Evolutionary conservation across 2,888 invertebrate species (phyloP).

Genomic region (Apocheima hispidaria): DNA sequence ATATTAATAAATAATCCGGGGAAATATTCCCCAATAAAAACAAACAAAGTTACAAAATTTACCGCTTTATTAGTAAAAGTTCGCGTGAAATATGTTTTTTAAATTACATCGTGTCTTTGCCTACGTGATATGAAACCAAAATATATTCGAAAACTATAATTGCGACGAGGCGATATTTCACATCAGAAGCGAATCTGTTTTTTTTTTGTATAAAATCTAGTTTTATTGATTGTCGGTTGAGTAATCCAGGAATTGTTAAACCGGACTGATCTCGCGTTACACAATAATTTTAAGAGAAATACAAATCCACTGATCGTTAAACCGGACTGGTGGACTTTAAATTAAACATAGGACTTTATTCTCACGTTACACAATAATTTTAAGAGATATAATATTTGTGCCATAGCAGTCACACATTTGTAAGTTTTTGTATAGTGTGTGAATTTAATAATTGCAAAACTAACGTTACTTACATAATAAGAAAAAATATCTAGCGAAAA

Average conservation of each 20-base stretch:
- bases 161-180: constrained; percentile 5
- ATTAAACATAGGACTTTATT: background rate
- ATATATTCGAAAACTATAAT: constrained; percentile 2
- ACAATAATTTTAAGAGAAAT: background rate
- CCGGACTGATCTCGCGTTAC: background rate
- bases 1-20: no score
- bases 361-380: background rate
- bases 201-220: constrained; percentile 17
- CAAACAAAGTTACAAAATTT: no score
- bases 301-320: constrained; percentile 22
- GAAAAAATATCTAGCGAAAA: no score
- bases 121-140: background rate
- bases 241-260: constrained; percentile 13
- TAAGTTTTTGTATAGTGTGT: no score
- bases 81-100: background rate
- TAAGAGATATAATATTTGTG: no score
- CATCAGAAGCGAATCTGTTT: constrained; percentile 7
- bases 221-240: constrained; percentile 4
- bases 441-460: no score
- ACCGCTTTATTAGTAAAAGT: background rate
- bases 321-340: constrained; percentile 2
- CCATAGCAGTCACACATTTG: no score
- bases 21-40: no score
- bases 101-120: background rate
- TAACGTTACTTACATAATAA: no score